Conservation (phyloP, 1,140 invertebrate species). For the Drosophila albomicans region DNA sequence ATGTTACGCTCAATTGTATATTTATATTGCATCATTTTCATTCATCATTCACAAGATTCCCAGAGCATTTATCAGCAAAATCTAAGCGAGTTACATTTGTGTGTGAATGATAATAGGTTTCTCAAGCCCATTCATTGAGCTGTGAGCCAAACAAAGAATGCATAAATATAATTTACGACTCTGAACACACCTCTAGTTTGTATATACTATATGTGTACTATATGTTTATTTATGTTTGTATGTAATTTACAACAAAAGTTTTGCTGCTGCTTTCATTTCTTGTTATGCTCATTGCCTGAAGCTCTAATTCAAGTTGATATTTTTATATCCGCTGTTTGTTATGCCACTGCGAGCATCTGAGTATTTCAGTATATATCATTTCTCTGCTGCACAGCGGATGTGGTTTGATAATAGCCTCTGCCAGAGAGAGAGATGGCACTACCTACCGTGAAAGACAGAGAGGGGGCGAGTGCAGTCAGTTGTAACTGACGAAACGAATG, state of each 20-base stretch:
- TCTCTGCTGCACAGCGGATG: slow-evolving; percentile 67
- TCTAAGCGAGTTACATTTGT: slow-evolving; percentile 9
- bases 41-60: slow-evolving; percentile 31
- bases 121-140: slow-evolving; percentile 30
- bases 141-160: slow-evolving; percentile 24
- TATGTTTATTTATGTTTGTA: background rate
- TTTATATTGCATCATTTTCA: slow-evolving; percentile 35
- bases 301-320: slow-evolving; percentile 76
- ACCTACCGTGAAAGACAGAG: background rate
- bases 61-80: slow-evolving; percentile 15
- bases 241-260: slow-evolving; percentile 35
- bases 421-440: slow-evolving; percentile 20
- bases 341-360: slow-evolving; percentile 12
- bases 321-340: slow-evolving; percentile 69
- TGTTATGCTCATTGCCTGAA: slow-evolving; percentile 66
- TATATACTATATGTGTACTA: slow-evolving; percentile 2
- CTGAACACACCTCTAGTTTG: slow-evolving; percentile 4
- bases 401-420: slow-evolving; percentile 73
- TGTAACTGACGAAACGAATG: slow-evolving; percentile 68
- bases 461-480: slow-evolving; percentile 61
- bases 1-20: background rate
- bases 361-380: slow-evolving; percentile 39
- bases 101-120: slow-evolving; percentile 21
- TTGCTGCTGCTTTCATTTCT: slow-evolving; percentile 39
- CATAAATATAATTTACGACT: slow-evolving; percentile 37